Evolutionary conservation across 2,797 vertebrate genomes (phyloP), one percentile per base, ranked within the genome.

Genomic region (Kryptopterus vitreolus): DNA sequence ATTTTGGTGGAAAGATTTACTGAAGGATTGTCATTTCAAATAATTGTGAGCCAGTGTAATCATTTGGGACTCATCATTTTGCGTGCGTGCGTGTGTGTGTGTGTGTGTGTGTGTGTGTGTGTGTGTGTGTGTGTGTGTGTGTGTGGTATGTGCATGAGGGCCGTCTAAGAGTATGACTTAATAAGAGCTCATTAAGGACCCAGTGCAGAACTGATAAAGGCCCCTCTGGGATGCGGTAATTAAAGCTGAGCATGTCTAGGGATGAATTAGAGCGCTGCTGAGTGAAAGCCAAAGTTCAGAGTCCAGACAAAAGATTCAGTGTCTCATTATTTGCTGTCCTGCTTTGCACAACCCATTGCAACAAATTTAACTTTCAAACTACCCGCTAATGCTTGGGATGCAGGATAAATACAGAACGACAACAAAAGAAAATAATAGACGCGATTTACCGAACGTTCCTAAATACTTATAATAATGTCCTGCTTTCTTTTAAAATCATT

Each of bases 101-200:
- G 55, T 53, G 85, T 76, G 73, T 66, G 86, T 87, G 81, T 83
- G 87, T 52, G 55, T 55, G 75, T 63, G 87, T 88, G 86, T 7
- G 85, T 89, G 90, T 78, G 73, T 53, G 52, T 53, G 52, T 22
- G 52, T 53, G 86, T 87, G 81, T 83, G 87, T 61, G 55, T 18
- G 74, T 38, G 86, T 87, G 86, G 87, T 89, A 90, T 89, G 88
- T 89, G 85, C 78, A 84, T 79, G 74, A 33, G 24, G 89, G 59
- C 81, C 88, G 84, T 85, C 1, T 76, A 86, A n/a, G 88, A 87
- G 86, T 87, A 88, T 75, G 79, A 88, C 89, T 92, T 92, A 91
- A 93, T 92, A 92, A 91, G 86, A 89, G 86, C 91, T 93, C 87
- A 90, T 93, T 92, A 92, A 88, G 89, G 88, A 81, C 87, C 86